Percentiles rank a stretch among this genome's conserved stretches.
Evolutionary conservation across 2,113 vertebrate species (phyloP).

Genomic region (Cephalopholis sonnerati): DNA sequence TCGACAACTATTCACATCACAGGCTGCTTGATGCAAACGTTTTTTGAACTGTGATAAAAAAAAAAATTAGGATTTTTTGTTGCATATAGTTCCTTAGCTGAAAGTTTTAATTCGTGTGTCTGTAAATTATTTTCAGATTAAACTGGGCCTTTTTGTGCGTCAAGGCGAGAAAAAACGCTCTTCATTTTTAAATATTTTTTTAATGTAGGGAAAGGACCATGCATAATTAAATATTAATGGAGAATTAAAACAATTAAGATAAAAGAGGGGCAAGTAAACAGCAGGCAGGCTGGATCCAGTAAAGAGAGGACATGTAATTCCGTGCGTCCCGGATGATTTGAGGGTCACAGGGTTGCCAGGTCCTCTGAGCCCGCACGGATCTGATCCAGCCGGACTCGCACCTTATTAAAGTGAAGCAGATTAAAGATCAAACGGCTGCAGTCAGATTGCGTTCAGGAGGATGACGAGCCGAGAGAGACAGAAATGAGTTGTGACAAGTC

Average conservation of each 20-base stretch:
- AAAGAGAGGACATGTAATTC: not conserved
- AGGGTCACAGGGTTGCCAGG: slow-evolving; percentile 21
- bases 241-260: too few species aligned
- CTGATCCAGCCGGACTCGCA: slow-evolving; percentile 32
- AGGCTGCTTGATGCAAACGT: not conserved
- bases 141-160: too few species aligned
- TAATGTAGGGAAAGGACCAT: too few species aligned
- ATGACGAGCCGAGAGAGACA: slow-evolving; percentile 52
- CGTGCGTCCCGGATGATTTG: slow-evolving; percentile 15
- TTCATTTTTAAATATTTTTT: too few species aligned
- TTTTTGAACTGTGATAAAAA: not conserved
- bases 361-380: slow-evolving; percentile 36
- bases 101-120: not conserved
- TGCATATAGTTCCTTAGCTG: not conserved
- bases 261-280: not conserved
- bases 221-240: too few species aligned
- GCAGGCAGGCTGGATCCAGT: not conserved
- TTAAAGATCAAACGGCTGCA: slow-evolving; percentile 74
- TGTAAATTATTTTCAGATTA: too few species aligned
- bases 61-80: not conserved
- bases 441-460: slow-evolving; percentile 34
- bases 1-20: not conserved
- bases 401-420: slow-evolving; percentile 53
- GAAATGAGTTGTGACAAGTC: slow-evolving; percentile 81
- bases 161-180: too few species aligned